Evolutionary conservation across 2,797 vertebrate species (phyloP).

Genomic region (Mus minutoides): DNA sequence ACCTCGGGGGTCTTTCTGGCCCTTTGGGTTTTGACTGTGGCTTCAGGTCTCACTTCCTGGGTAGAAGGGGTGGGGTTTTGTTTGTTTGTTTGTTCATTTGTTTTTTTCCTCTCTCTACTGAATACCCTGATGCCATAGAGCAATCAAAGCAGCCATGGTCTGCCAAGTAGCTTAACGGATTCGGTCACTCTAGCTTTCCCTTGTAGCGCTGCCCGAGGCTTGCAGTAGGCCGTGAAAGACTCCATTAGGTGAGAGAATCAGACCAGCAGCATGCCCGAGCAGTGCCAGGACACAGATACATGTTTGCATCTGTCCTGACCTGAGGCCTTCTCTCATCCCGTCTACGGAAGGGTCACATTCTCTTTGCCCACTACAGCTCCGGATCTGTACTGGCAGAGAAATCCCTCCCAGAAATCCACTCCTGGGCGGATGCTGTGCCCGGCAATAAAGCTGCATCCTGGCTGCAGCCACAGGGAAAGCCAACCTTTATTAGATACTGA

Average conservation of each 20-base stretch:
- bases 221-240: not conserved
- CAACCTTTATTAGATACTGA: not conserved
- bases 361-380: not conserved
- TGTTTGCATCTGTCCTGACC: not conserved
- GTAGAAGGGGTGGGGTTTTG: not conserved
- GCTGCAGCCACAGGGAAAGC: not conserved
- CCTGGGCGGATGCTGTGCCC: not conserved
- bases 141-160: not conserved
- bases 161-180: not conserved
- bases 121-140: not conserved
- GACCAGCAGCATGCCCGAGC: not conserved
- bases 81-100: not conserved
- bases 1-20: not conserved
- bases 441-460: not conserved
- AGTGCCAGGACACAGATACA: not conserved
- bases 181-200: not conserved
- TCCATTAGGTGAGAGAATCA: not conserved
- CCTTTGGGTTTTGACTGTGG: not conserved
- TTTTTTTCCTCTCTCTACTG: not conserved
- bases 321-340: not conserved
- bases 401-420: not conserved
- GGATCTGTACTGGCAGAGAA: not conserved
- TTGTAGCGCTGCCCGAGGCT: not conserved
- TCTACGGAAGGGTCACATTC: not conserved
- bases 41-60: not conserved